phyloP scores from a whole-genome alignment of 2,113 vertebrate genomes.

The Limnothrissa miodon region DNA sequence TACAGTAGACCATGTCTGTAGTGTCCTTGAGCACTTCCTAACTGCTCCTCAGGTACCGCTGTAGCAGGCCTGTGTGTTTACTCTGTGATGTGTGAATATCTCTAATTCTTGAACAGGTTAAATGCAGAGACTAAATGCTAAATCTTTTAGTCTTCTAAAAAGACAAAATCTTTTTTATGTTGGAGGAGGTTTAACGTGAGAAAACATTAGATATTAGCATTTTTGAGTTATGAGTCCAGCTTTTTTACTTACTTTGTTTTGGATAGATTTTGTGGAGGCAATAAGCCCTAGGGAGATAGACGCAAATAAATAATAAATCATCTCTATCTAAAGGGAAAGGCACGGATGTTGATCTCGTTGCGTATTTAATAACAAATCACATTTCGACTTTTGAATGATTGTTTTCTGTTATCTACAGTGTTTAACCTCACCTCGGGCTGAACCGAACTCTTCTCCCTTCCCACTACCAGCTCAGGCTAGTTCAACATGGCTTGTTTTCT shows the following conservation, averaged over 20 bases:
- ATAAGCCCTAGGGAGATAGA: not conserved
- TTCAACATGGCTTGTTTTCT: constrained; percentile 16
- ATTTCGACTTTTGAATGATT: not conserved
- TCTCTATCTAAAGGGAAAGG: not conserved
- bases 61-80: too few relatives aligned
- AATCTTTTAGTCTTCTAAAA: too few relatives aligned
- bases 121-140: too few relatives aligned
- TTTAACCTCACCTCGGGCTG: not conserved
- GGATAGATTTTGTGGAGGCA: not conserved
- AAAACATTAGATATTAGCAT: not conserved
- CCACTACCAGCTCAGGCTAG: not conserved
- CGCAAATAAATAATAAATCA: too few relatives aligned
- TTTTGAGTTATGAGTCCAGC: not conserved
- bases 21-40: too few relatives aligned
- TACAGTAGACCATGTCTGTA: too few relatives aligned
- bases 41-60: too few relatives aligned
- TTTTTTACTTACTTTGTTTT: not conserved
- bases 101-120: too few relatives aligned
- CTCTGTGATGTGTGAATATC: too few relatives aligned
- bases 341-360: not conserved
- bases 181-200: not conserved
- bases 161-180: too few relatives aligned
- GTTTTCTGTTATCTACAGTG: not conserved
- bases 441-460: not conserved
- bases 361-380: not conserved